phyloP scores from a whole-genome alignment of 2,888 invertebrate genomes.

The Chironomus riparius region DNA sequence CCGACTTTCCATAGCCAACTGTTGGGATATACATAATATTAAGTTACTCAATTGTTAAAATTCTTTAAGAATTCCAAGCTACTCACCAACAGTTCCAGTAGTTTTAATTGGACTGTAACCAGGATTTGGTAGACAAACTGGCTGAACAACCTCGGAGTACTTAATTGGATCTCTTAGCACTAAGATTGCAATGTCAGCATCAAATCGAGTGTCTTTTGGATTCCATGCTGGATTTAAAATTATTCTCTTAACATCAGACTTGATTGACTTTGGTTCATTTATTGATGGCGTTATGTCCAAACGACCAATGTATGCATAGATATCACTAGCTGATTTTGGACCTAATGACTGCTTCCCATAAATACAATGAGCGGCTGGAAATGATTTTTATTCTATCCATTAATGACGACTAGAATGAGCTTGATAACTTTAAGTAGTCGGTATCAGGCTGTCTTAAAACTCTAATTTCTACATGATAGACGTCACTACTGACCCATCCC shows the following conservation, averaged over 20 bases:
- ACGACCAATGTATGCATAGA: neutral
- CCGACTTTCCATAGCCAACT: neutral
- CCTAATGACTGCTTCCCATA: neutral
- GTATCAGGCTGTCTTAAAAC: no score
- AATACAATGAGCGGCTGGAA: neutral
- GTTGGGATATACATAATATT: no score
- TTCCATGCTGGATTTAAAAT: neutral
- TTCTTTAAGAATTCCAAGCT: no score
- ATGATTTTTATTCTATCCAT: neutral
- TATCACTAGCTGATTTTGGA: neutral
- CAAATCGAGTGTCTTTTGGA: neutral
- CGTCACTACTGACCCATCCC: no score
- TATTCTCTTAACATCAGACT: neutral
- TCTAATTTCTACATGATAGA: no score
- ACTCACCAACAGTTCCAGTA: neutral
- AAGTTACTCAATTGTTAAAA: no score
- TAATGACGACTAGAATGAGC: no score
- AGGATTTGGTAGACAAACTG: neutral
- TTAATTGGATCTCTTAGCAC: neutral
- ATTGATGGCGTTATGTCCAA: neutral
- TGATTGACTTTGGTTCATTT: neutral
- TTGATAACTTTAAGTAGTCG: no score
- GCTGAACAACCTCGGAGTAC: neutral
- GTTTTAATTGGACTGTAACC: neutral
- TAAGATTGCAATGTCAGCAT: neutral